Percentiles rank a stretch among this genome's conserved stretches.
Evolutionary conservation across 2,888 invertebrate species (phyloP).

Genomic region (Dasypogon diadema): DNA sequence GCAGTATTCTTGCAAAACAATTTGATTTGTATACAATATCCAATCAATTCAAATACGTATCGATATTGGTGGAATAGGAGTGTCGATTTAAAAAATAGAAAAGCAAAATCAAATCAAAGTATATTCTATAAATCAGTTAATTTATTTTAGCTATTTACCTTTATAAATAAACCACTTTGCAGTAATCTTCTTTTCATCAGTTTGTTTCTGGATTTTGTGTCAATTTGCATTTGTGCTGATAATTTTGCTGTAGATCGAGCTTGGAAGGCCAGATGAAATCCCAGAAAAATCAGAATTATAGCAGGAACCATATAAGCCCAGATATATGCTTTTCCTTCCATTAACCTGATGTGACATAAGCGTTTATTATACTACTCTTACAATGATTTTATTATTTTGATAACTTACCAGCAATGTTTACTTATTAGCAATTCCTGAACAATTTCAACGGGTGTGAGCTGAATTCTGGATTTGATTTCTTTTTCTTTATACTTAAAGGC

Average conservation of each 20-base stretch:
- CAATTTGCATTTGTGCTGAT: conserved; percentile 73
- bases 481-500: conserved; percentile 70
- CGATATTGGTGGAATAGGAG: no score
- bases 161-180: conserved; percentile 73
- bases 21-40: no score
- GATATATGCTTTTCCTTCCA: conserved; percentile 60
- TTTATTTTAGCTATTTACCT: no score
- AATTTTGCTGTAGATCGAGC: conserved; percentile 73
- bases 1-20: no score
- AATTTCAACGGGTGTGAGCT: conserved; percentile 55
- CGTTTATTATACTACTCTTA: no score
- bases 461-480: conserved; percentile 55
- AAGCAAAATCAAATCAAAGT: no score
- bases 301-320: conserved; percentile 68
- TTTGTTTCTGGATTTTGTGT: conserved; percentile 72
- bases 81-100: no score
- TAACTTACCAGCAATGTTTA: conserved; percentile 60
- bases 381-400: not conserved
- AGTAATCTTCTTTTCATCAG: conserved; percentile 72
- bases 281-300: conserved; percentile 67
- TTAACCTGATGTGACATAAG: no score
- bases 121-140: no score
- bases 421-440: conserved; percentile 58
- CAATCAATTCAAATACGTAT: no score
- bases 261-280: conserved; percentile 68